phyloP scores from a whole-genome alignment of 1,140 invertebrate species.

The Wiebesia pumilae region DNA sequence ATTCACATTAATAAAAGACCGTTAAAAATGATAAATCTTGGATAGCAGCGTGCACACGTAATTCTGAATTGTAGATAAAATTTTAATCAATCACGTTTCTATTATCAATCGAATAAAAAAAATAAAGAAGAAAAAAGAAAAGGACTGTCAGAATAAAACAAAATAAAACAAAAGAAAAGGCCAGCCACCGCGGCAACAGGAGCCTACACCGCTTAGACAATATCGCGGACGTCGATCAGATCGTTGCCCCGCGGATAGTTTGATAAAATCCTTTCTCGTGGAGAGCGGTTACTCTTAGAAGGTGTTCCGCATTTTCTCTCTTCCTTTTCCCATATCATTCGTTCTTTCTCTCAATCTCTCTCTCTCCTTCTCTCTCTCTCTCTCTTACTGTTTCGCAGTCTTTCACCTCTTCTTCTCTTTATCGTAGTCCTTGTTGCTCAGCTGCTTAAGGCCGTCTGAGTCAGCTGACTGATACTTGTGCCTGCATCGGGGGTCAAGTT shows the following conservation, averaged over 20 bases:
- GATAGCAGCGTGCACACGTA: too few relatives aligned
- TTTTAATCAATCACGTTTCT: constrained; percentile 2
- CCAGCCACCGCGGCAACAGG: constrained; percentile 51
- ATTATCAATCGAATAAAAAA: background rate
- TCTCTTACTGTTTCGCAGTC: background rate
- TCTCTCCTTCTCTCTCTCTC: background rate
- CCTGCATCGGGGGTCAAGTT: constrained; percentile 58
- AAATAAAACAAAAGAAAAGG: constrained; percentile 3
- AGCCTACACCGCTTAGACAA: constrained; percentile 39
- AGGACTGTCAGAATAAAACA: background rate
- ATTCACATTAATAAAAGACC: too few relatives aligned
- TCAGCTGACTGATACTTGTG: constrained; percentile 66
- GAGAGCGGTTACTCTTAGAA: constrained; percentile 56
- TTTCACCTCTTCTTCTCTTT: background rate
- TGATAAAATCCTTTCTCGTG: constrained; percentile 60
- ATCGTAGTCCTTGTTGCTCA: constrained; percentile 50
- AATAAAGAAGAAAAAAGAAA: background rate
- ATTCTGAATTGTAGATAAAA: too few relatives aligned
- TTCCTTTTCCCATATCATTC: background rate
- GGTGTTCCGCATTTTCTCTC: constrained; percentile 53
- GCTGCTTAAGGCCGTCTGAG: constrained; percentile 61
- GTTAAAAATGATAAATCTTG: too few relatives aligned
- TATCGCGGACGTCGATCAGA: constrained; percentile 54
- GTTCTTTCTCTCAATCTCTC: constrained; percentile 2
- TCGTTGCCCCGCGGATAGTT: constrained; percentile 61